Base-by-base conservation (phyloP, 2,113 vertebrate genomes). In the Boulengeromyrus knoepffleri region DNA sequence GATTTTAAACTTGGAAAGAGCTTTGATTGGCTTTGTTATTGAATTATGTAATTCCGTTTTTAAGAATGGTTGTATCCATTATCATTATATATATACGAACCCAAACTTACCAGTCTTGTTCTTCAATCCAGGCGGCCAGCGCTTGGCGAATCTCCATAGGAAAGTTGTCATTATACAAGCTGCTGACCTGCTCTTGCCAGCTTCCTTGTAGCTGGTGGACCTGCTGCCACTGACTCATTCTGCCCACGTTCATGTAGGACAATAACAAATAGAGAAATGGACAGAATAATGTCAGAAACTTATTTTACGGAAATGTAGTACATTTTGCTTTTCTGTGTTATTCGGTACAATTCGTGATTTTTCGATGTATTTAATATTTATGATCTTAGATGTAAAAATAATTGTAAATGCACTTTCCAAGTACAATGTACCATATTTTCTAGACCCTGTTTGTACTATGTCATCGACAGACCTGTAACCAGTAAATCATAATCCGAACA, bases 171-270 rank as follows among this genome's bases (percentile, higher is more conserved):
- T 99, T 97, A 0, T 99, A 99, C 92, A 99, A 97, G 88, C 97
- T 97, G 92, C 99, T 97, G 91, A 99, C 97, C 91, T 99, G 97
- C 90, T 99, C 98, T 94, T 99, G 94, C 94, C 98, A 98, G 92
- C 97, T 97, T 89, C 97, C 96, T 95, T 99, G 98, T 94, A 99
- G 93, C 93, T 98, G 97, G 92, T 99, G 98, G 89, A 99, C 97
- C 94, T 98, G 97, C 94, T 97, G 98, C 98, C 98, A 99, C 92
- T 99, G 98, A 94, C 97, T 97, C 98, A 99, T 99, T 88, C 95
- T 98, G 92, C 42, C 3, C 19, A 1, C 42, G 15, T 45, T 83
- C 3, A 13, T 70, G 62, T 4, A 4, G 27, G n/a, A 70, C 9
- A 70, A 31, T 31, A 70, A 70, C 3, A 13, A 27, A 27, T 3